Evolutionary conservation across 2,888 invertebrate species (phyloP).

Genomic region (Bimastos eiseni): DNA sequence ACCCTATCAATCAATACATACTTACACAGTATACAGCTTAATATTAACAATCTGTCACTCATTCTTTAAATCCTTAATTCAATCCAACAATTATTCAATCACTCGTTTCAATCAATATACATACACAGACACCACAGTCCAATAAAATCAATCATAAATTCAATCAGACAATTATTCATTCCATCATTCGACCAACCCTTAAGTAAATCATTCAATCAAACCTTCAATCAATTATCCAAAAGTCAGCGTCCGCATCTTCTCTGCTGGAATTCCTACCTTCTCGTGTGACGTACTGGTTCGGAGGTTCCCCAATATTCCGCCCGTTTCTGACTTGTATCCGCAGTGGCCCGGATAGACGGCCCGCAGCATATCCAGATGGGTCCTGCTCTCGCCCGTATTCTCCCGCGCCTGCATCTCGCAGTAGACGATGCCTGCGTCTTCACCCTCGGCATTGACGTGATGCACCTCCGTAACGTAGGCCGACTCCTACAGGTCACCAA

Average conservation of each 20-base stretch:
- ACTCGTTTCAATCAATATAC: neutral
- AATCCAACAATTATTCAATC: neutral
- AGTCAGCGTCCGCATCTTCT: neutral
- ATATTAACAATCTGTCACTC: neutral
- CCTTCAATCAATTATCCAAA: neutral
- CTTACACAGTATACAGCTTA: too few species aligned
- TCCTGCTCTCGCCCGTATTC: slow-evolving; percentile 76
- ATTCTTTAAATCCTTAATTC: neutral
- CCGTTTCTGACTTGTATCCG: slow-evolving; percentile 83
- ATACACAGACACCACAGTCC: neutral
- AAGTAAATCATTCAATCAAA: neutral
- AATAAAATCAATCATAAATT: slow-evolving; percentile 17
- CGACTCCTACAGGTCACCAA: slow-evolving; percentile 29
- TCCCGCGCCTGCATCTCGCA: slow-evolving; percentile 90
- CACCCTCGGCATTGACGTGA: slow-evolving; percentile 83
- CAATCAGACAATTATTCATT: neutral
- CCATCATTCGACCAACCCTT: neutral
- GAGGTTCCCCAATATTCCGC: slow-evolving; percentile 82
- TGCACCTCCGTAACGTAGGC: slow-evolving; percentile 78
- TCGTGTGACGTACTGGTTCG: slow-evolving; percentile 78
- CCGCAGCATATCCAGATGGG: slow-evolving; percentile 71
- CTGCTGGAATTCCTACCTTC: slow-evolving; percentile 68
- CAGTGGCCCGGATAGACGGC: slow-evolving; percentile 80
- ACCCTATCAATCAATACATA: neutral
- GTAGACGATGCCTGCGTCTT: slow-evolving; percentile 91